phyloP scores from a whole-genome alignment of 2,888 invertebrate genomes.

The Lumbricus terrestris region DNA sequence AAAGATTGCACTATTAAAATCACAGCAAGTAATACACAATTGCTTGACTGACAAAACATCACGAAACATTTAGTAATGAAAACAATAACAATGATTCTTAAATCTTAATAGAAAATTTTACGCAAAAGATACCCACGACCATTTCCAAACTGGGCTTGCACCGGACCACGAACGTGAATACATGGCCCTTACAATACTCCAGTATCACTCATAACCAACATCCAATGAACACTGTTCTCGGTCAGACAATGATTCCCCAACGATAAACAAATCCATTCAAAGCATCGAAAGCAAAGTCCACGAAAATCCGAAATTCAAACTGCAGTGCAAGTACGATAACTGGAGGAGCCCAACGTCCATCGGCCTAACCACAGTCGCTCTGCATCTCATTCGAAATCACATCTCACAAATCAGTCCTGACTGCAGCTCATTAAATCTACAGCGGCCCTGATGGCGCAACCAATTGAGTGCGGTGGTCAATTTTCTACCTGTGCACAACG shows the following conservation, averaged over 20 bases:
- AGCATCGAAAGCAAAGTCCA: not conserved
- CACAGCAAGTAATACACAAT: not conserved
- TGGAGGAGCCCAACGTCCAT: not conserved
- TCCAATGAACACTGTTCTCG: not conserved
- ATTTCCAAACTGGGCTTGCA: not conserved
- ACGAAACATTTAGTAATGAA: not conserved
- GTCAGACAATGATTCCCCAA: not conserved
- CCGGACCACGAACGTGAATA: not conserved
- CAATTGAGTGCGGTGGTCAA: not conserved
- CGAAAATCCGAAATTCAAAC: not conserved
- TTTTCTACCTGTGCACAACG: not conserved
- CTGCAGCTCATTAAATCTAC: not conserved
- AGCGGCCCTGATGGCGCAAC: not conserved
- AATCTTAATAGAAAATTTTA: no score
- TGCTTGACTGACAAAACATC: not conserved
- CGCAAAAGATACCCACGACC: not conserved
- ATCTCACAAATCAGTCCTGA: not conserved
- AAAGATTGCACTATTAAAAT: not conserved
- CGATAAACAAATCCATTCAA: not conserved
- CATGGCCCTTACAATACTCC: not conserved
- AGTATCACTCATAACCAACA: not conserved
- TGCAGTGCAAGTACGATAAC: not conserved
- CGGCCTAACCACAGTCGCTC: not conserved
- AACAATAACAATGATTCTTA: no score
- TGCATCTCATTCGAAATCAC: not conserved